Evolutionary conservation across 2,888 invertebrate species (phyloP).

Genomic region (Ischnus inquisitorius): DNA sequence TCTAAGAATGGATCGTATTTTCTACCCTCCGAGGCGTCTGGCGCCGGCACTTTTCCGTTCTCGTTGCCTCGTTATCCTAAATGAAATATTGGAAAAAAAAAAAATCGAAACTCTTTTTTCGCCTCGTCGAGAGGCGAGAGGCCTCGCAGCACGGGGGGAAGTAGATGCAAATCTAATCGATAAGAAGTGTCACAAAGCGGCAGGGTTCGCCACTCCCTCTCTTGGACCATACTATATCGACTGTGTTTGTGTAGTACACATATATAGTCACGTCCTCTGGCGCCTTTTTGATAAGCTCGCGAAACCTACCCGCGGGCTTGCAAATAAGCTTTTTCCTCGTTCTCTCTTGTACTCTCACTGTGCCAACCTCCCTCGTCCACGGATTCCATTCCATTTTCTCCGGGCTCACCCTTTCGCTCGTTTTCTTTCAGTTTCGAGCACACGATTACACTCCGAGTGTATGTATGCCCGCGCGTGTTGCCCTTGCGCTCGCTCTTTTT

Average conservation of each 20-base stretch:
- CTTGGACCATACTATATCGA: conserved; percentile 1
- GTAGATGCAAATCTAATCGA: conserved; percentile 59
- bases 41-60: conserved; percentile 39
- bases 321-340: conserved; percentile 52
- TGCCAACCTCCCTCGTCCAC: conserved; percentile 41
- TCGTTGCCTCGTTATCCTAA: conserved; percentile 54
- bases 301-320: conserved; percentile 41
- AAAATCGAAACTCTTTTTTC: conserved; percentile 13
- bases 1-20: conserved; percentile 17
- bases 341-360: conserved; percentile 13
- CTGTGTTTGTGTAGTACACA: conserved; percentile 2
- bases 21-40: conserved; percentile 2
- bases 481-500: conserved; percentile 18
- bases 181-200: conserved; percentile 46
- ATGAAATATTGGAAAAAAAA: conserved; percentile 55
- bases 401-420: conserved; percentile 16
- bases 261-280: conserved; percentile 11
- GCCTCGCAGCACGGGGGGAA: conserved; percentile 1
- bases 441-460: conserved; percentile 49
- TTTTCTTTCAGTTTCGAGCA: conserved; percentile 40
- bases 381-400: conserved; percentile 48
- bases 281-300: conserved; percentile 44
- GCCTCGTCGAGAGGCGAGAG: neutral
- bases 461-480: conserved; percentile 4
- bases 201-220: neutral